Evolutionary conservation across 2,113 vertebrate species (phyloP), one percentile per base, ranked within the genome.

Genomic region (Calyptommatus sinebrachiatus): DNA sequence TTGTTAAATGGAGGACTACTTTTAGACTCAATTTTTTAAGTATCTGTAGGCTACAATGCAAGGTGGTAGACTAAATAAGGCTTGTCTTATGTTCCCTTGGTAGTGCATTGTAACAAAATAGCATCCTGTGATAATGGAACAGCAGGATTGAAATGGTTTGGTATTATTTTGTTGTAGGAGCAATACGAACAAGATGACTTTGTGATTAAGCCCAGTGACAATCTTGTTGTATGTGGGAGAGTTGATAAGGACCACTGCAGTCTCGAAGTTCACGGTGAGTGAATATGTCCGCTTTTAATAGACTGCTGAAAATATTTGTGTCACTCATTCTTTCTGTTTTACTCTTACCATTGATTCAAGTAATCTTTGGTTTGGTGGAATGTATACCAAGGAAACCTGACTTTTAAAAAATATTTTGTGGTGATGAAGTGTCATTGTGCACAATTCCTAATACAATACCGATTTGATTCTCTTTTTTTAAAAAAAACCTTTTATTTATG

Each of bases 171-270:
- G 9, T 74, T 84, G 41, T 75, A 99, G 98, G 98, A 99, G n/a
- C 97, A 99, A 6, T 99, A 99, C 69, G 98, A 99, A 79, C 90
- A 96, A 66, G 98, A 98, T 7, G 98, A 99, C 86, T 99, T 99
- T 82, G 87, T 97, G 84, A 97, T 99, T 85, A 99, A 98, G 70
- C 91, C 97, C 46, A 92, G 61, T 68, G 98, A 99, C 90, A 99
- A 98, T 80, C 95, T 99, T 46, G 95, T 99, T 35, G 90, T 99
- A 24, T 92, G 97, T 41, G 98, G 98, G 71, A 94, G 92, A 80
- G 96, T 95, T 18, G 98, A 99, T 81, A 97, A 97, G 80, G 98
- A 99, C 84, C 96, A 93, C 73, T 99, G 98, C 89, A 99, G 96
- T 87, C 90, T 99, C 85, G 98, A 99, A 81, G 89, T 99, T 35